phyloP scores from a whole-genome alignment of 2,888 invertebrate genomes.

The Altica lythri region DNA sequence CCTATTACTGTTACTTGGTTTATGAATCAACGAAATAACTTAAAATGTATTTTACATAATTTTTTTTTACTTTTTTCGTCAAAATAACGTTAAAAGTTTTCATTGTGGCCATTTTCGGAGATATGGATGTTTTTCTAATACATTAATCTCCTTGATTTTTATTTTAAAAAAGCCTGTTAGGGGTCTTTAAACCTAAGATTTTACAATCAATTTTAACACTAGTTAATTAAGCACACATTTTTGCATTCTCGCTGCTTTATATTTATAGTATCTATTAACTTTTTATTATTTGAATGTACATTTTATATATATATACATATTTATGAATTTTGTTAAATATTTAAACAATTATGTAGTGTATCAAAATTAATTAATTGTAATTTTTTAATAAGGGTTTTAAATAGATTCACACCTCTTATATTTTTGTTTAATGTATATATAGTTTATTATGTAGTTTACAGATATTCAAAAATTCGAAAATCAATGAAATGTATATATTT shows the following conservation, averaged over 20 bases:
- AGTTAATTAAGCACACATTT: slow-evolving; percentile 33
- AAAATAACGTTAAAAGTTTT: no score
- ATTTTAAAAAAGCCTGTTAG: no score
- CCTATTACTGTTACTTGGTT: no score
- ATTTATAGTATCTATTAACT: slow-evolving; percentile 25
- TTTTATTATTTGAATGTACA: slow-evolving; percentile 27
- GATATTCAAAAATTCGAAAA: slow-evolving; percentile 5
- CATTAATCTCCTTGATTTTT: no score
- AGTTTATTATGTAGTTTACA: slow-evolving; percentile 5
- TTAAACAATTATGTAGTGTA: slow-evolving; percentile 24
- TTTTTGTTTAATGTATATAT: slow-evolving; percentile 28
- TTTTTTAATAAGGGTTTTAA: slow-evolving; percentile 19
- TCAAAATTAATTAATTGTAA: slow-evolving; percentile 22
- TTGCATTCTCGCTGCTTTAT: slow-evolving; percentile 28
- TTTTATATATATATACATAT: slow-evolving; percentile 33
- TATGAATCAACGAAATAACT: no score
- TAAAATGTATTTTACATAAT: no score
- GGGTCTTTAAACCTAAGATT: slow-evolving; percentile 7
- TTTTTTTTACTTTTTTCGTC: no score
- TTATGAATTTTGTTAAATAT: slow-evolving; percentile 32
- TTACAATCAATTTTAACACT: slow-evolving; percentile 26
- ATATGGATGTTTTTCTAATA: no score
- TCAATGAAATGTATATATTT: background rate
- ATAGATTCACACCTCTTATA: slow-evolving; percentile 1
- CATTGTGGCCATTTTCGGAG: no score